A percentile compares a stretch with the other conserved stretches of the same genome.
phyloP scores from a whole-genome alignment of 2,797 vertebrate species.

The Dipus sagitta region DNA sequence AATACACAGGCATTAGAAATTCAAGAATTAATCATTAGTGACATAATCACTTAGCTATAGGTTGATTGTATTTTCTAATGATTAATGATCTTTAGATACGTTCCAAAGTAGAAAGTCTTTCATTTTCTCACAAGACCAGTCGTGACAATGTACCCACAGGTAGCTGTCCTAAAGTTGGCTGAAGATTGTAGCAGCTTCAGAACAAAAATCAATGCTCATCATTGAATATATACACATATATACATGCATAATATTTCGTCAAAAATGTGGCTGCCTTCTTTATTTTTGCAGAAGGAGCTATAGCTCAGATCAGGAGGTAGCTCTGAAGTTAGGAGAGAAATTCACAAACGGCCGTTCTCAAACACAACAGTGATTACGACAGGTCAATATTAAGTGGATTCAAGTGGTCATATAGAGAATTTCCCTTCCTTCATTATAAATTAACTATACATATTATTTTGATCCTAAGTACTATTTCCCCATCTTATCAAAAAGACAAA shows the following conservation, averaged over 20 bases:
- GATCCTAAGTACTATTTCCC: neutral
- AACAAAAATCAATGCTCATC: conserved; percentile 32
- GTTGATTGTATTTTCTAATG: conserved; percentile 52
- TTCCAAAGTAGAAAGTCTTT: neutral
- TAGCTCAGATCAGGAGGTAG: neutral
- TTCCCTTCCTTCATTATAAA: neutral
- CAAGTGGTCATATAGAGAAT: neutral
- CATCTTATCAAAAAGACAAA: conserved; percentile 28
- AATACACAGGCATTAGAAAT: conserved; percentile 52
- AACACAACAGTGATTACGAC: neutral
- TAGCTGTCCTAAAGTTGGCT: neutral
- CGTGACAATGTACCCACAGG: neutral
- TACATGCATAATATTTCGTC: neutral
- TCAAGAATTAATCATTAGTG: conserved; percentile 54
- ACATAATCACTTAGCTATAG: conserved; percentile 27
- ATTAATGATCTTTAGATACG: conserved; percentile 53
- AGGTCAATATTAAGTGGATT: neutral
- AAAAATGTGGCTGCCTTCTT: conserved; percentile 11
- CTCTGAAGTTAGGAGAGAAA: neutral
- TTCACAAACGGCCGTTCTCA: neutral
- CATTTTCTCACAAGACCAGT: neutral
- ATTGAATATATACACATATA: neutral
- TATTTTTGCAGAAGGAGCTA: neutral
- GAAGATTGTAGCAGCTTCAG: neutral
- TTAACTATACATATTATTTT: conserved; percentile 47